A percentile compares a stretch with the other conserved stretches of the same genome.
Evolutionary conservation across 2,797 vertebrate genomes (phyloP).

Genomic region (Neosilurus mollespiculum): DNA sequence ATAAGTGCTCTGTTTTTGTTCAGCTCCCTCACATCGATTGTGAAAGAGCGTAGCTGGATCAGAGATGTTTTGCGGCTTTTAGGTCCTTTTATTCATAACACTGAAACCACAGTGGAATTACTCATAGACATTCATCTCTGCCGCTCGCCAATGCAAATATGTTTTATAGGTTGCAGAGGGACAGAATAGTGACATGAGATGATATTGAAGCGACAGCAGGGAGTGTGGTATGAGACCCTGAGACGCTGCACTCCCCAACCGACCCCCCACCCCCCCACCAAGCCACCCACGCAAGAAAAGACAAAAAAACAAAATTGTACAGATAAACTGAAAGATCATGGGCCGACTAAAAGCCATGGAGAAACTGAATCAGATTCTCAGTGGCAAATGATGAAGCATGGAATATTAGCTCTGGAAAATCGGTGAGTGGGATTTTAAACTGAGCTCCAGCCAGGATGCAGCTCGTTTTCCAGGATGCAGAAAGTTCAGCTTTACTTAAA

Average conservation of each 20-base stretch:
- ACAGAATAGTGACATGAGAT: slow-evolving; percentile 43
- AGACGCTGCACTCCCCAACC: neutral
- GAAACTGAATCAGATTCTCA: slow-evolving; percentile 43
- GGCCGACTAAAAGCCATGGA: slow-evolving; percentile 30
- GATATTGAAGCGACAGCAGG: slow-evolving; percentile 47
- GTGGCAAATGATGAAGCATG: slow-evolving; percentile 23
- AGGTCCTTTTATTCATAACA: slow-evolving; percentile 62
- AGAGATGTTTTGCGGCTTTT: slow-evolving; percentile 55
- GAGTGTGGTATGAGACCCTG: slow-evolving; percentile 40
- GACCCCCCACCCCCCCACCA: neutral
- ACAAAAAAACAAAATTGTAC: slow-evolving; percentile 12
- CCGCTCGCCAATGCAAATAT: slow-evolving; percentile 61
- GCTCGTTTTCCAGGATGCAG: neutral
- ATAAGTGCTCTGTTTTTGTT: slow-evolving; percentile 55
- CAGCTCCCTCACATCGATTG: slow-evolving; percentile 55
- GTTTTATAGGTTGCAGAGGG: slow-evolving; percentile 45
- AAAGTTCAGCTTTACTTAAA: slow-evolving; percentile 7
- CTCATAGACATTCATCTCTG: slow-evolving; percentile 48
- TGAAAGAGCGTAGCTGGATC: slow-evolving; percentile 59
- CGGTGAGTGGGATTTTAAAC: slow-evolving; percentile 1
- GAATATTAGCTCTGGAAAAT: slow-evolving; percentile 24
- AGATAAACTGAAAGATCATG: slow-evolving; percentile 32
- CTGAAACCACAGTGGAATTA: slow-evolving; percentile 63
- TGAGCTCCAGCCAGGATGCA: slow-evolving; percentile 9
- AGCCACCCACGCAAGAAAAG: no score